Evolutionary conservation across 2,113 vertebrate species (phyloP), one percentile per base, ranked within the genome.

Genomic region (Campylomormyrus numenius): DNA sequence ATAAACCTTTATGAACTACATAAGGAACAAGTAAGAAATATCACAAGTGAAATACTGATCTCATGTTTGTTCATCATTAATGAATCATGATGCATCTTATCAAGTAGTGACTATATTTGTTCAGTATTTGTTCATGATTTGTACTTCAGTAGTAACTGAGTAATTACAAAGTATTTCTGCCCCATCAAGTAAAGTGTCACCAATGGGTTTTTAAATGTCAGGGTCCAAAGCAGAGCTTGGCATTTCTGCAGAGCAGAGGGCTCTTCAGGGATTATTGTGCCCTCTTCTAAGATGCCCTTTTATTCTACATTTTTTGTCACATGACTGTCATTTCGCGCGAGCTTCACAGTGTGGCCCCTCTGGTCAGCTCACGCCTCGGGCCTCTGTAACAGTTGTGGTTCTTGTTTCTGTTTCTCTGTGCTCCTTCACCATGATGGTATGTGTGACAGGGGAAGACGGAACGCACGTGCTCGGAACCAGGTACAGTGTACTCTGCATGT

Each of bases 371-470:
- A 94, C 95, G 91, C n/a, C 48, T 74, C 24, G 10, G 88, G 90
- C 46, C 53, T 88, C 93, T 95, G 93, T 95, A 93, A 95, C 95
- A 94, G 95, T 96, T 96, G 96, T 97, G 95, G 95, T 94, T 96
- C 94, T 97, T 96, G 96, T 97, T 93, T 96, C 95, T 96, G 96
- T 96, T 97, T 92, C 94, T 97, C 94, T 96, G 94, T 96, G 96
- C 97, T 94, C 96, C 93, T 95, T 95, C 92, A 92, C 96, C 97
- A 95, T 96, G 96, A 97, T 95, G 96, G 97, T 97, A 96, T 96
- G 96, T 94, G 92, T 92, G 95, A 96, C 97, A 98, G 98, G 97
- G 98, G 98, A 97, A 96, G 98, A 97, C 96, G 98, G 96, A 99
- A 99, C 98, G 96, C 97, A 91, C 98, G 98, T 94, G 95, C 97